phyloP scores from a whole-genome alignment of 2,113 vertebrate genomes.

The Erinaceus europaeus region DNA sequence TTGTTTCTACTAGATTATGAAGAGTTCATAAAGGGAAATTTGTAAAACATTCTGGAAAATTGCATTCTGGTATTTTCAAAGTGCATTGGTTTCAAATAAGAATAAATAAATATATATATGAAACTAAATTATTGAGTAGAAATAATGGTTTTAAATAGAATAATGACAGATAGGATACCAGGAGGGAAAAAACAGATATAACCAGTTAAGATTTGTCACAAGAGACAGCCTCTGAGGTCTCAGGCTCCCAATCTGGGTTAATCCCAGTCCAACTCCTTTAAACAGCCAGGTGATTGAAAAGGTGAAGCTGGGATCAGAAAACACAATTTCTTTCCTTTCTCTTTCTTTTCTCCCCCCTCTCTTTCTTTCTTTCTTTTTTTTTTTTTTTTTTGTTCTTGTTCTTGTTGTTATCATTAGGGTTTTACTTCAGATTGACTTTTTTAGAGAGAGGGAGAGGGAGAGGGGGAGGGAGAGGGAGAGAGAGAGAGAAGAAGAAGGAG shows the following conservation, averaged over 20 bases:
- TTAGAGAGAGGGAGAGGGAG: too few relatives aligned
- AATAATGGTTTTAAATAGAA: not conserved
- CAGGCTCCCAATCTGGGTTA: too few relatives aligned
- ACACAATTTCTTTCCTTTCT: slow-evolving; percentile 4
- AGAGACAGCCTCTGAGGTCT: too few relatives aligned
- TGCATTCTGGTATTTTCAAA: slow-evolving; percentile 8
- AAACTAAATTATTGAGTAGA: not conserved
- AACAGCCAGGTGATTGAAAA: not conserved
- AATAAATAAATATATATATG: not conserved
- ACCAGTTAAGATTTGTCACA: not conserved
- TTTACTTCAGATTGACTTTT: too few relatives aligned
- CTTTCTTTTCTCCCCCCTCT: too few relatives aligned
- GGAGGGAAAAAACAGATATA: not conserved
- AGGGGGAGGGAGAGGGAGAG: too few relatives aligned
- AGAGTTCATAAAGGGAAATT: not conserved
- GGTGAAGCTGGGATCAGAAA: not conserved
- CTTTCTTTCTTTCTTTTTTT: too few relatives aligned
- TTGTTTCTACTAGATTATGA: not conserved
- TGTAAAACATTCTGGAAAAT: slow-evolving; percentile 24
- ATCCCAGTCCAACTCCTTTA: too few relatives aligned
- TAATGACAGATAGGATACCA: not conserved
- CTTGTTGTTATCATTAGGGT: too few relatives aligned
- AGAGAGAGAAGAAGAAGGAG: too few relatives aligned
- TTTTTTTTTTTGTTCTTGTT: too few relatives aligned
- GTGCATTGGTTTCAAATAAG: not conserved